Conservation (phyloP, 2,797 vertebrate species). For the Momotus momota region DNA sequence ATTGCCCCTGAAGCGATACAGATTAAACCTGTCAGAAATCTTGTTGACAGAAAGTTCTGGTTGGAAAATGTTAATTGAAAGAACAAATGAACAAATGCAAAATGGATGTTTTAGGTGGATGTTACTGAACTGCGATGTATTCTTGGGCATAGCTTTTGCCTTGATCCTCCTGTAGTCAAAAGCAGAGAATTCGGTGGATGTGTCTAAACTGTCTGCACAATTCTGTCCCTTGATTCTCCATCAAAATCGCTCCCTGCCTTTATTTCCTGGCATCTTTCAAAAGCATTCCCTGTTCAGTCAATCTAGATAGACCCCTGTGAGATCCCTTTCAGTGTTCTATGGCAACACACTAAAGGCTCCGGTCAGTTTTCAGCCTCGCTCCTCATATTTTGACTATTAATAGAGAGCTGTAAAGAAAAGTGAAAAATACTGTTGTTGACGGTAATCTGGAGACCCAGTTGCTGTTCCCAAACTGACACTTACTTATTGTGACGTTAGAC, state of each 20-base stretch:
- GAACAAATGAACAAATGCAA: background rate
- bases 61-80: background rate
- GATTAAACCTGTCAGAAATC: background rate
- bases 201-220: background rate
- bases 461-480: background rate
- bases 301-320: background rate
- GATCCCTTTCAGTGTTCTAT: background rate
- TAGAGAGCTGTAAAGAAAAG: background rate
- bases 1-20: background rate
- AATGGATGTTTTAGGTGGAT: background rate
- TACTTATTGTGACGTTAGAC: background rate
- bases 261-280: background rate
- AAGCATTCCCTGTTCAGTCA: background rate
- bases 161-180: background rate
- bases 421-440: background rate
- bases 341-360: background rate
- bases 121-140: background rate
- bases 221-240: background rate
- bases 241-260: background rate
- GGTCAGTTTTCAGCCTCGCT: background rate
- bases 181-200: background rate
- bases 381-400: background rate
- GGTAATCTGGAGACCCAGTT: background rate
- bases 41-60: background rate
- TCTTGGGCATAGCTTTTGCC: background rate